Percentiles rank a stretch among this genome's conserved stretches.
These are phyloP conservation scores for Nezara viridula DNA, from an alignment of 2,888 invertebrate species.

Conservation along the genomic window DNA sequence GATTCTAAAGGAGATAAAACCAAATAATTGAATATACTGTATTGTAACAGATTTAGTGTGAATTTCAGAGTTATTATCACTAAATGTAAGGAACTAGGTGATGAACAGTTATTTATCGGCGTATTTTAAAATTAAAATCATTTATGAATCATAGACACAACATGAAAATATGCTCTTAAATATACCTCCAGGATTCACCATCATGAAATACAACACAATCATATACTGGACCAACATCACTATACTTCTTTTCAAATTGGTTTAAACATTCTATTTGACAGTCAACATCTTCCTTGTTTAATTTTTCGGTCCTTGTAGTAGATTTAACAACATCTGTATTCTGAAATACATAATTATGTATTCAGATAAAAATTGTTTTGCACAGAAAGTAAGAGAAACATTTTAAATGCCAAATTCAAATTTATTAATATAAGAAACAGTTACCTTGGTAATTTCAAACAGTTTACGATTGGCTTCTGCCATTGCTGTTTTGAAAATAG, in stretches of 20 bases:
- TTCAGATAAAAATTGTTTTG: no score
- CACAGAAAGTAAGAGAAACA: no score
- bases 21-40: no score
- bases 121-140: neutral
- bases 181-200: slow-evolving; percentile 88
- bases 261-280: slow-evolving; percentile 86
- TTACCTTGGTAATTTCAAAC: slow-evolving; percentile 69
- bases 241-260: slow-evolving; percentile 87
- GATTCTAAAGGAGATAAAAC: no score
- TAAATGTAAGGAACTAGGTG: neutral
- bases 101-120: neutral
- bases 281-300: slow-evolving; percentile 90
- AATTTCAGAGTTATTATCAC: no score
- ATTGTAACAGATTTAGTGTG: no score
- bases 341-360: slow-evolving; percentile 39
- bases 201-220: slow-evolving; percentile 96
- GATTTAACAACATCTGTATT: slow-evolving; percentile 59
- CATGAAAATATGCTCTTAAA: slow-evolving; percentile 55
- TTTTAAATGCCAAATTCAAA: neutral
- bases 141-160: neutral
- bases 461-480: slow-evolving; percentile 84
- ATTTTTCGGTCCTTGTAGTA: slow-evolving; percentile 75
- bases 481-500: slow-evolving; percentile 81
- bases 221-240: slow-evolving; percentile 88
- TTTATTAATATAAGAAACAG: slow-evolving; percentile 64